These are phyloP conservation scores for Oasisia sp. DNA, from an alignment of 2,888 invertebrate genomes.

Conservation along the genomic window DNA sequence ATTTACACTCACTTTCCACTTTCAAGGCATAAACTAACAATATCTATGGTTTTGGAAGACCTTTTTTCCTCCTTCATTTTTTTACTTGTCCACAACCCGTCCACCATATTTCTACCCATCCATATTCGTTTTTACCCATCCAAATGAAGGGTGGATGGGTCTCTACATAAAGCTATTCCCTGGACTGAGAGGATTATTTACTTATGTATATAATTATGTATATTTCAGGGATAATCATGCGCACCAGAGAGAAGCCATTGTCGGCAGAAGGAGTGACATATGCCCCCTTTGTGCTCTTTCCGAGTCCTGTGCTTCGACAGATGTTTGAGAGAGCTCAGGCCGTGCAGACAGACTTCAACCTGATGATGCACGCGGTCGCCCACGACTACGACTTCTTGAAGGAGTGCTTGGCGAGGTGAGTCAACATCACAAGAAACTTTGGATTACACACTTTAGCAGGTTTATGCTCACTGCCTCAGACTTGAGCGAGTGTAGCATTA, in stretches of 20 bases:
- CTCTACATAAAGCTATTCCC: too few relatives aligned
- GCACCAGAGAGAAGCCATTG: neutral
- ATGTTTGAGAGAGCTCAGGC: slow-evolving; percentile 81
- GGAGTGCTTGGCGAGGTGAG: slow-evolving; percentile 74
- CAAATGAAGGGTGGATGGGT: too few relatives aligned
- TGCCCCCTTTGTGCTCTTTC: slow-evolving; percentile 57
- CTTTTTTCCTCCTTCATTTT: too few relatives aligned
- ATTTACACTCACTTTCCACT: too few relatives aligned
- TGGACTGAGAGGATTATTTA: too few relatives aligned
- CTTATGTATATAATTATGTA: neutral
- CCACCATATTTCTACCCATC: neutral
- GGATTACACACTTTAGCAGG: neutral
- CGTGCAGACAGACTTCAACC: slow-evolving; percentile 81
- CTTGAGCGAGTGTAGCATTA: too few relatives aligned
- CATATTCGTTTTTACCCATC: too few relatives aligned
- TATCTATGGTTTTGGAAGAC: too few relatives aligned
- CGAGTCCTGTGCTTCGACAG: slow-evolving; percentile 79
- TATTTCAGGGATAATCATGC: neutral
- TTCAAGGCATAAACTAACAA: too few relatives aligned
- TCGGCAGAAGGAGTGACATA: slow-evolving; percentile 23
- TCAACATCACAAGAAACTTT: slow-evolving; percentile 14
- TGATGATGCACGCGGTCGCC: slow-evolving; percentile 86
- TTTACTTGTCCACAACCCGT: too few relatives aligned
- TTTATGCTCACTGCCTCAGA: too few relatives aligned
- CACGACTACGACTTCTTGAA: slow-evolving; percentile 82